These are phyloP conservation scores for Dendropsophus ebraccatus DNA, from an alignment of 2,113 vertebrate genomes.

Conservation along the genomic window DNA sequence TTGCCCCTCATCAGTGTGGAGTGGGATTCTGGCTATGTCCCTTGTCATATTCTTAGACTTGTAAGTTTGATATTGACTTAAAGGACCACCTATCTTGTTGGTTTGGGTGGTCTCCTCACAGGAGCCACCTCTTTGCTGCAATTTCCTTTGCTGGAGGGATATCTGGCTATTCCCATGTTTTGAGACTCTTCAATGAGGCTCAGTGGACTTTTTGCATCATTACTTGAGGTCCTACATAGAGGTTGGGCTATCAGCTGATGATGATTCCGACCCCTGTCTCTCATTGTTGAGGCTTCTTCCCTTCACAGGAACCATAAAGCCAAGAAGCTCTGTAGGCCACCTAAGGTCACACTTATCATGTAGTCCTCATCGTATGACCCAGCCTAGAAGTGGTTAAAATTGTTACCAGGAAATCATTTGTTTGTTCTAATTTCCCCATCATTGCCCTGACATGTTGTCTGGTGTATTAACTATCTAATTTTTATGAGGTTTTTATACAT, in stretches of 20 bases:
- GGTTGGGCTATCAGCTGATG: neutral
- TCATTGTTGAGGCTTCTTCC: neutral
- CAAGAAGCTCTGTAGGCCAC: neutral
- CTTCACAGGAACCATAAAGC: neutral
- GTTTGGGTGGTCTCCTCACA: too few species aligned
- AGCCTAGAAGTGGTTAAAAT: neutral
- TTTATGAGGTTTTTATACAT: slow-evolving; percentile 35
- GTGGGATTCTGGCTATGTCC: too few species aligned
- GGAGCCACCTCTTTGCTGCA: too few species aligned
- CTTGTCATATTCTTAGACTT: too few species aligned
- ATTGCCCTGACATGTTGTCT: slow-evolving; percentile 27
- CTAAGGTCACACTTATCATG: neutral
- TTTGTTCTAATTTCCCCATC: slow-evolving; percentile 9
- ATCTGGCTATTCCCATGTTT: too few species aligned
- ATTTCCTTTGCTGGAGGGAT: too few species aligned
- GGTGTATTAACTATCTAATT: neutral
- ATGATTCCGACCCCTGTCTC: neutral
- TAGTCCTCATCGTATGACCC: neutral
- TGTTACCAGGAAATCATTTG: neutral
- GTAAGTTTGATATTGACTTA: too few species aligned
- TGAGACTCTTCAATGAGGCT: too few species aligned
- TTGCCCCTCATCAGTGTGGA: too few species aligned
- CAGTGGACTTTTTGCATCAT: too few species aligned
- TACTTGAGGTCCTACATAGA: neutral
- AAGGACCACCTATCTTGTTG: too few species aligned